phyloP scores from a whole-genome alignment of 2,888 invertebrate species.

The Eulithis prunata region DNA sequence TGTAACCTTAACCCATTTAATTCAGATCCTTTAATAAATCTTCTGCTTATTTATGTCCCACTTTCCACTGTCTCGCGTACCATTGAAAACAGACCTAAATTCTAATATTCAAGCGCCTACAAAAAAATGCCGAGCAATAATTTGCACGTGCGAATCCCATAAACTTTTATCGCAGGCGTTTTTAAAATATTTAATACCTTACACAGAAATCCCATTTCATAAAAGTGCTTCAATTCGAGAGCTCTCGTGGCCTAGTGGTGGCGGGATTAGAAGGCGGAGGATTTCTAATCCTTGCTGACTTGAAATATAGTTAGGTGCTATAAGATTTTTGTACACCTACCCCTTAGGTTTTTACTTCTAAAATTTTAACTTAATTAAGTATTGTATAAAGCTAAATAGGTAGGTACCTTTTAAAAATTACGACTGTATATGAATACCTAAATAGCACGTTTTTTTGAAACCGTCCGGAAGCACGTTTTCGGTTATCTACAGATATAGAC shows the following conservation, averaged over 20 bases:
- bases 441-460: too few species aligned
- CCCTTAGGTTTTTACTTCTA: too few species aligned
- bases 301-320: too few species aligned
- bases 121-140: constrained; percentile 33
- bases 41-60: constrained; percentile 24
- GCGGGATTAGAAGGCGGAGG: neutral
- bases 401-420: too few species aligned
- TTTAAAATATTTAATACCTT: constrained; percentile 33
- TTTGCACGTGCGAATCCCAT: constrained; percentile 35
- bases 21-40: constrained; percentile 20
- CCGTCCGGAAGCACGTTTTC: too few species aligned
- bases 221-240: constrained; percentile 17
- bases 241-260: neutral
- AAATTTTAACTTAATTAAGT: too few species aligned
- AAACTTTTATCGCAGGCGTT: constrained; percentile 37
- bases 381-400: too few species aligned
- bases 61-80: constrained; percentile 30
- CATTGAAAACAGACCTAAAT: constrained; percentile 34
- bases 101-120: constrained; percentile 33
- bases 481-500: too few species aligned
- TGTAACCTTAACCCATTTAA: constrained; percentile 24
- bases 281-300: neutral
- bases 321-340: too few species aligned
- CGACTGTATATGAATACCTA: too few species aligned
- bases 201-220: constrained; percentile 27